Percentiles rank a stretch among this genome's conserved stretches.
These are phyloP conservation scores for Lycia hirtaria DNA, from an alignment of 2,888 invertebrate genomes.

Conservation along the genomic window DNA sequence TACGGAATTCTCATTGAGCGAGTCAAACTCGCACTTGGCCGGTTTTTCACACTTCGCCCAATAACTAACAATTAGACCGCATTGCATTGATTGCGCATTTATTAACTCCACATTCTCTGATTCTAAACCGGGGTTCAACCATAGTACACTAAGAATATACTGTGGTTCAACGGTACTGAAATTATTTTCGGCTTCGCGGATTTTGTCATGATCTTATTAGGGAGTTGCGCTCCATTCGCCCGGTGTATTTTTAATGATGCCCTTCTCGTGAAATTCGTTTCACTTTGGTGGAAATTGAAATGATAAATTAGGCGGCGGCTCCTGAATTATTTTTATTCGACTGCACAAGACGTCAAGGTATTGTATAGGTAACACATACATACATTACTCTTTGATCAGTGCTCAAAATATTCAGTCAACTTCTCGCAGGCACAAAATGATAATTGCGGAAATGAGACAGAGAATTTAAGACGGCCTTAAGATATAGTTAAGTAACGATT, in stretches of 20 bases:
- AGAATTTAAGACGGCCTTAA: no score
- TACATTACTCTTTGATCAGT: no score
- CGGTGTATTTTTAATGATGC: conserved; percentile 25
- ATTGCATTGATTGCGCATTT: conserved; percentile 62
- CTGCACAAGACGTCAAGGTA: no score
- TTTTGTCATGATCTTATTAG: conserved; percentile 45
- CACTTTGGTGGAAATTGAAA: conserved; percentile 20
- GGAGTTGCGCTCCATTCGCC: conserved; percentile 28
- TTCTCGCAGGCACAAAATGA: no score
- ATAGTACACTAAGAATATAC: conserved; percentile 52
- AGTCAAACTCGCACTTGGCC: no score
- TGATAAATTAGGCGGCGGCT: background rate
- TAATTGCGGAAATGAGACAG: no score
- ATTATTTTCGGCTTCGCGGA: conserved; percentile 50
- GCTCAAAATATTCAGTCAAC: no score
- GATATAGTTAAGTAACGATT: no score
- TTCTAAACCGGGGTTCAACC: no score
- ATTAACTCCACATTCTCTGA: conserved; percentile 51
- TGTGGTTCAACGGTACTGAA: conserved; percentile 62
- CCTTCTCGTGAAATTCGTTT: conserved; percentile 20
- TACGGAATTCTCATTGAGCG: no score
- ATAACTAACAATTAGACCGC: conserved; percentile 70
- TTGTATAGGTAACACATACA: no score
- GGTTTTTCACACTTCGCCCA: conserved; percentile 69
- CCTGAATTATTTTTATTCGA: background rate